Percentiles rank a stretch among this genome's conserved stretches.
phyloP scores from a whole-genome alignment of 2,113 vertebrate genomes.

The Sturnira hondurensis region DNA sequence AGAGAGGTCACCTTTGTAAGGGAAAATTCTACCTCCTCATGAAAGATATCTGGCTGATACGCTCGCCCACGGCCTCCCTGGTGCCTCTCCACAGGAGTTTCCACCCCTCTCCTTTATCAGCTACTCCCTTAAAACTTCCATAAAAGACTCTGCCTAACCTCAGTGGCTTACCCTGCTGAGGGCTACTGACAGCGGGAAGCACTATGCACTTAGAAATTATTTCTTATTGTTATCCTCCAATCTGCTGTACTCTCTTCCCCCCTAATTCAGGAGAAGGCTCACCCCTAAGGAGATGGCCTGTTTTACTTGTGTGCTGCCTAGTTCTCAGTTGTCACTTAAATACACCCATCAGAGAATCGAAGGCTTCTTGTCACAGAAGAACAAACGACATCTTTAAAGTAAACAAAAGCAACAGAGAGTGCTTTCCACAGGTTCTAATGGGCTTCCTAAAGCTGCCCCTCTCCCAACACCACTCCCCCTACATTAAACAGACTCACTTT shows the following conservation, averaged over 20 bases:
- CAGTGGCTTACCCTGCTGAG: not conserved
- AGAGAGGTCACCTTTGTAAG: not conserved
- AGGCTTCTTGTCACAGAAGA: not conserved
- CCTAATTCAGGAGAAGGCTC: not conserved
- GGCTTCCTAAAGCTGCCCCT: not conserved
- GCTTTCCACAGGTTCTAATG: not conserved
- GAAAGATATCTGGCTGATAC: not conserved
- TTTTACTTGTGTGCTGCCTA: not conserved
- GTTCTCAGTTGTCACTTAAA: not conserved
- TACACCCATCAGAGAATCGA: not conserved
- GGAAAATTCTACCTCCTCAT: not conserved
- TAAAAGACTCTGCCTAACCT: not conserved
- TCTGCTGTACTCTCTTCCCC: not conserved
- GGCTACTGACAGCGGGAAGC: not conserved
- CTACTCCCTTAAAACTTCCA: not conserved
- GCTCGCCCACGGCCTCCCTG: not conserved
- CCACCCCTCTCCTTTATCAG: not conserved
- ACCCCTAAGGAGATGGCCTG: not conserved
- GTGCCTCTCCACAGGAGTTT: not conserved
- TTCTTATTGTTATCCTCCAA: not conserved
- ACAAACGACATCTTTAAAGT: not conserved
- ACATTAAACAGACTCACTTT: not conserved
- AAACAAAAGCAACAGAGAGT: not conserved
- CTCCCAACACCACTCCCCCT: not conserved
- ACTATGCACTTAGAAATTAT: rapidly evolving